Evolutionary conservation across 2,113 vertebrate genomes (phyloP), one percentile per base, ranked within the genome.

Genomic region (Lonchura striata): DNA sequence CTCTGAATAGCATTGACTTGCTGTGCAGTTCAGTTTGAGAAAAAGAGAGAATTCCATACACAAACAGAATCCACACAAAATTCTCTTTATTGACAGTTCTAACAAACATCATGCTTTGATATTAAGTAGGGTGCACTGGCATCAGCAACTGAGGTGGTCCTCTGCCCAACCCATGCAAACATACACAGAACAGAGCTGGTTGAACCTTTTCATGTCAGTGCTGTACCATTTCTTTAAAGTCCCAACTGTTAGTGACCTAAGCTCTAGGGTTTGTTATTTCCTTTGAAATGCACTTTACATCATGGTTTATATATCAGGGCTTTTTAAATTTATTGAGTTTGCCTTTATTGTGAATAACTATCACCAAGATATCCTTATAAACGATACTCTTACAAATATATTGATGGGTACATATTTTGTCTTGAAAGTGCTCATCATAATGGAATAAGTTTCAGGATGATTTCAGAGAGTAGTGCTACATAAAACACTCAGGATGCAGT

Each of bases 31-130:
- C 49, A 82, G 24, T 24, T 33, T 39, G 52, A 71, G 15, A 23
- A 22, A 52, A 80, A 27, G 18, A 70, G 8, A 0, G 0, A 76
- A 31, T 39, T 3, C 4, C 10, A 42, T 5, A 27, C 11, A 22
- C 4, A 76, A 15, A 64, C 3, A 19, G 5, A 33, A 25, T 35
- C 37, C 28, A 16, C 14, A 12, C 7, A 61, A 92, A 75, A 25
- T 52, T 70, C 9, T 52, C 7, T 52, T 76, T 83, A 42, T 61
- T 57, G 18, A 9, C 6, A 70, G 13, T 49, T 70, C 79, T 47
- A 70, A 70, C 5, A 1, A 9, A 25, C 15, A 42, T 22, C 10
- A 46, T 3, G 0, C 6, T 95, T 70, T 56, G 18, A 39, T 28
- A 22, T 44, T 47, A 52, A 42, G 8, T 59, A 68, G 13, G 3